Evolutionary conservation across 2,797 vertebrate species (phyloP).

Genomic region (Acrossocheilus fasciatus): DNA sequence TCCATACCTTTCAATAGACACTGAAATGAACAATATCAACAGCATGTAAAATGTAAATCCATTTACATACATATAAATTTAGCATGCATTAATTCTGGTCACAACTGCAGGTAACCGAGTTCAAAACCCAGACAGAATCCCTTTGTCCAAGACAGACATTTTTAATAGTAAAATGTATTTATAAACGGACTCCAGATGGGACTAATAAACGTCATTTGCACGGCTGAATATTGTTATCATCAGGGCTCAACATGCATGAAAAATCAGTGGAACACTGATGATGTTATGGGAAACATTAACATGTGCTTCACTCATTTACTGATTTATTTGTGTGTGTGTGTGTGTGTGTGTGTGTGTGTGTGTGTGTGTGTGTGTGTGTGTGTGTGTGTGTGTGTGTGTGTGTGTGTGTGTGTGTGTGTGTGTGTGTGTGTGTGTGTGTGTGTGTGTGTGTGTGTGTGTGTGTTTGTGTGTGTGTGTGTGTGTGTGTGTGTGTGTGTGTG

Average conservation of each 20-base stretch:
- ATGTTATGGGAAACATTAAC: slow-evolving; percentile 32
- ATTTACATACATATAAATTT: not conserved
- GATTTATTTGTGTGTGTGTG: not conserved
- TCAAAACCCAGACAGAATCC: slow-evolving; percentile 1
- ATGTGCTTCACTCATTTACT: slow-evolving; percentile 17
- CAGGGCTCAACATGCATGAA: slow-evolving; percentile 21
- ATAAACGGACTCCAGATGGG: slow-evolving; percentile 12
- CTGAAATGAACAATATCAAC: not conserved
- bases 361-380: not conserved
- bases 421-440: not conserved
- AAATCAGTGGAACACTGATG: slow-evolving; percentile 24
- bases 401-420: not conserved
- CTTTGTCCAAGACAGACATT: not conserved
- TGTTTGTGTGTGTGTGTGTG: too few species aligned
- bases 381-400: too few species aligned
- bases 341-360: too few species aligned
- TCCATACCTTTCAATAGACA: not conserved
- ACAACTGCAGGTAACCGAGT: not conserved
- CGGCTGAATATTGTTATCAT: slow-evolving; percentile 19
- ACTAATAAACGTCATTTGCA: slow-evolving; percentile 21
- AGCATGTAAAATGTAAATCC: not conserved
- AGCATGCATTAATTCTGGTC: not conserved
- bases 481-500: not conserved
- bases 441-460: not conserved
- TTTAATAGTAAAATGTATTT: slow-evolving; percentile 20